Evolutionary conservation across 2,797 vertebrate genomes (phyloP).

Genomic region (Sebastes nivosus): DNA sequence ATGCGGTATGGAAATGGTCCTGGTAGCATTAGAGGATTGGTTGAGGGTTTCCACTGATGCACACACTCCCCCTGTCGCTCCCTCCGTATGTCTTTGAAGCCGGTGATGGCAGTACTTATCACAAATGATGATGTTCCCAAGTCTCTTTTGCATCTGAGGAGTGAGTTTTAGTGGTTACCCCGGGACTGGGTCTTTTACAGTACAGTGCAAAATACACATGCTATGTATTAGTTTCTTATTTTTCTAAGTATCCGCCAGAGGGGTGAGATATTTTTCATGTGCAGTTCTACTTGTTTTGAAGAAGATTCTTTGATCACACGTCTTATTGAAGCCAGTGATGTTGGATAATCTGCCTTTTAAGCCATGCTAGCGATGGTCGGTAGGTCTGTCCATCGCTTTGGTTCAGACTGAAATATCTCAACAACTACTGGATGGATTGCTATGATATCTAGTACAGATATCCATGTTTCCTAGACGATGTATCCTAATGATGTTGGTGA

Average conservation of each 20-base stretch:
- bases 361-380: background rate
- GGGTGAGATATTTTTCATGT: background rate
- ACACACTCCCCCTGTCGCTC: conserved; percentile 43
- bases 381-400: background rate
- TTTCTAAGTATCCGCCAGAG: conserved; percentile 10
- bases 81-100: conserved; percentile 69
- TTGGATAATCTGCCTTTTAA: background rate
- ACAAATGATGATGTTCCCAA: conserved; percentile 65
- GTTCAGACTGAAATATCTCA: background rate
- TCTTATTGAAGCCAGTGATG: background rate
- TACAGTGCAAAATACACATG: conserved; percentile 6
- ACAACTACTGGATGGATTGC: background rate
- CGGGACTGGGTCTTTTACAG: background rate
- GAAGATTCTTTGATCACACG: background rate
- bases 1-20: conserved; percentile 70
- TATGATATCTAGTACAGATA: background rate
- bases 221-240: background rate
- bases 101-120: conserved; percentile 67
- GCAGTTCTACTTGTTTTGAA: background rate
- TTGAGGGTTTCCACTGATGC: conserved; percentile 67
- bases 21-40: conserved; percentile 62
- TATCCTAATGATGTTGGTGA: background rate
- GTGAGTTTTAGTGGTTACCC: conserved; percentile 9
- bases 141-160: conserved; percentile 31
- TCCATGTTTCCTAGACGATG: background rate